Evolutionary conservation across 2,888 invertebrate genomes (phyloP), one percentile per base, ranked within the genome.

Genomic region (Opisthograptis luteolata): DNA sequence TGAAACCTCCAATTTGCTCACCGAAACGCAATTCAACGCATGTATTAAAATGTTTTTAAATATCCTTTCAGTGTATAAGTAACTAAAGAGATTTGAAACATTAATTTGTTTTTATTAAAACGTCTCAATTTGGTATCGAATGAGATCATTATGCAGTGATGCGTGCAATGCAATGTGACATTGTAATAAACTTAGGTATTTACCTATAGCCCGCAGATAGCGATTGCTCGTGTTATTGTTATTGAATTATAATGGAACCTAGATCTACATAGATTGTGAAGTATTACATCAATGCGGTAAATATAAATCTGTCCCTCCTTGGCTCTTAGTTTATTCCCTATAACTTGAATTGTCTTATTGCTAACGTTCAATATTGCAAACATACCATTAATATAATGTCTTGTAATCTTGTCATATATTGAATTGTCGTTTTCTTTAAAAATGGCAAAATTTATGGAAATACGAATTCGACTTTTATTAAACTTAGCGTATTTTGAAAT

Each of bases 91-190:
- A n/a, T n/a, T n/a, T n/a, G n/a, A n/a, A n/a, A n/a, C n/a, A n/a
- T n/a, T n/a, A n/a, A n/a, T n/a, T n/a, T n/a, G n/a, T n/a, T n/a
- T n/a, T n/a, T n/a, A n/a, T n/a, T n/a, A n/a, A 28, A 20, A 27
- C 19, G 13, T 32, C 54, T 58, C 46, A 58, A 62, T 74, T 74
- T 60, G 66, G 62, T 43, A 61, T 39, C 54, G 49, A 70, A 71
- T 73, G 75, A 73, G 69, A 76, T 76, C 73, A 78, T 60, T 56
- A 60, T 68, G 66, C 73, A 76, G 61, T 71, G 71, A 67, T 72
- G 69, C 72, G 70, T 74, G 71, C 76, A 80, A 69, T 74, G 71
- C 76, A 80, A 76, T 76, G 73, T 81, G 74, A 81, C 80, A 73
- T 80, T 83, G 76, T 73, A 66, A 45, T 60, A 60, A 58, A 58